These are phyloP conservation scores for Melanotaenia pygmaea DNA, from an alignment of 2,797 vertebrate genomes.

Conservation along the genomic window DNA sequence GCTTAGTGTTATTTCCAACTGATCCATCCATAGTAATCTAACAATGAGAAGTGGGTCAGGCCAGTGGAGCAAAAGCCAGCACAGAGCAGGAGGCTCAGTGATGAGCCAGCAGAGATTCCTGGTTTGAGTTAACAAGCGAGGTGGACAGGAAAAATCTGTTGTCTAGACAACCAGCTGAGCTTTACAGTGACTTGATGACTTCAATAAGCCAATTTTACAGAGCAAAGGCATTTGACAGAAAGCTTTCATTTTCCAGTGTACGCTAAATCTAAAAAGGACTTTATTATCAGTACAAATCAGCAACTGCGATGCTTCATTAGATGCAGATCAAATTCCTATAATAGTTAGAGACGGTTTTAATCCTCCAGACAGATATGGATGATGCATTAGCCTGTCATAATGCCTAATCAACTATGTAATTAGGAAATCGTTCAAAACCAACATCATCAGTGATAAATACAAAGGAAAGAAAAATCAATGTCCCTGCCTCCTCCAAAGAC, in stretches of 20 bases:
- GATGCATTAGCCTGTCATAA: constrained; percentile 21
- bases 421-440: constrained; percentile 23
- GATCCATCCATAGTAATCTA: constrained; percentile 59
- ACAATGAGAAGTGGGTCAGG: constrained; percentile 69
- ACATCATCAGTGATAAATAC: constrained; percentile 20
- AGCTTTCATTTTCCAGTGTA: not conserved
- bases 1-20: constrained; percentile 52
- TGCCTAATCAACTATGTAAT: constrained; percentile 24
- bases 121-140: constrained; percentile 59
- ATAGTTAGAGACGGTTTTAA: constrained; percentile 7
- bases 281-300: constrained; percentile 5
- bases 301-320: constrained; percentile 16
- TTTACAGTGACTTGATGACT: constrained; percentile 7
- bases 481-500: constrained; percentile 23
- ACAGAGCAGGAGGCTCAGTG: constrained; percentile 32
- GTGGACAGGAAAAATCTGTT: constrained; percentile 50
- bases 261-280: not conserved
- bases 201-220: not conserved
- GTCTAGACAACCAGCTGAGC: constrained; percentile 53
- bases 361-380: constrained; percentile 15
- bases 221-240: not conserved
- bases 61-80: constrained; percentile 54
- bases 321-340: constrained; percentile 16
- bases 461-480: constrained; percentile 28
- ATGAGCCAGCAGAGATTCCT: constrained; percentile 50